Evolutionary conservation across 2,888 invertebrate species (phyloP), one percentile per base, ranked within the genome.

Genomic region (Synanthedon formicaeformis): DNA sequence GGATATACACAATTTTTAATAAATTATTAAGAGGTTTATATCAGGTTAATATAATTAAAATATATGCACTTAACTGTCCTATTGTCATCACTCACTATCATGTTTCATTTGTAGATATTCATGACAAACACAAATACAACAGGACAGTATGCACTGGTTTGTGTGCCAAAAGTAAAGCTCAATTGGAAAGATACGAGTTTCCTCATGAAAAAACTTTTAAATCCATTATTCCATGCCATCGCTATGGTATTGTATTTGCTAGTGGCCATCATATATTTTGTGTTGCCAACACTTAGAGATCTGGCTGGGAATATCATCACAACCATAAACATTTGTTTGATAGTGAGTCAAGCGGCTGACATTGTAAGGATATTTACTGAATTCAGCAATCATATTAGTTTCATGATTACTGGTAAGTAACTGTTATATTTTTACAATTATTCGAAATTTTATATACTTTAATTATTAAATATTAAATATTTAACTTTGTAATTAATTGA

Each of bases 231-330:
- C 58, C 94, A 94, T 75, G 91, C 90, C 0, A 89, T 94, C 52
- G 89, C 93, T 12, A 91, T 95, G 64, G 81, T 91, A 50, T 90
- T 93, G 58, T 91, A 92, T 61, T 75, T 95, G 52, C 72, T 92
- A 12, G 91, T 94, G 41, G 93, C 95, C 4, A 90, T 95, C 50
- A 90, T 95, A 57, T 95, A 95, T 70, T 95, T 95, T 77, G 91
- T 95, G 45, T 80, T 96, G 69, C 95, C 95, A 12, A 94, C 95
- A 52, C 79, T 96, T 54, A 84, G 94, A 69, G 95, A 96, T 81
- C 87, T 95, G 51, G 92, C 94, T 41, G 95, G 95, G 2, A 95
- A 95, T 72, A 95, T 95, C 59, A 91, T 95, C 55, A 94, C 95
- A 1, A 95, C 94, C 50, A 92, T 95, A 69, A 92, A 92, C 54